Evolutionary conservation across 2,113 vertebrate genomes (phyloP).

Genomic region (Catharus bicknelli): DNA sequence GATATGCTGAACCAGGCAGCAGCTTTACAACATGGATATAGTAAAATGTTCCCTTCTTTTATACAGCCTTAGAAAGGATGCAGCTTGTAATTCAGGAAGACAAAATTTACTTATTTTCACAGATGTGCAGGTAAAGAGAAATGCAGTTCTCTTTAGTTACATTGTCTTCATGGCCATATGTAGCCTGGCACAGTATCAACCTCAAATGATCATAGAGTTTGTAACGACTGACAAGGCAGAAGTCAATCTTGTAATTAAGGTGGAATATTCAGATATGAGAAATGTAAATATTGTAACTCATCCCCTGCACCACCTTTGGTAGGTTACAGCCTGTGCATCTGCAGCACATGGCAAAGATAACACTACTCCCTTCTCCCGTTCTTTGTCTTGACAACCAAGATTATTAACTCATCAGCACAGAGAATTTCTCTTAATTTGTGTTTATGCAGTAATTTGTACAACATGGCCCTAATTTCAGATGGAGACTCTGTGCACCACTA

Average conservation of each 20-base stretch:
- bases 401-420: conserved; percentile 16
- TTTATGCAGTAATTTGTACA: conserved; percentile 34
- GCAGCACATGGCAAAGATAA: neutral
- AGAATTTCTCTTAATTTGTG: conserved; percentile 29
- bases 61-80: neutral
- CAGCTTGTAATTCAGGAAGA: neutral
- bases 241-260: neutral
- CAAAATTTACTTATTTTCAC: neutral
- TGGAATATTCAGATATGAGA: neutral
- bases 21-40: neutral
- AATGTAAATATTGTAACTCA: neutral
- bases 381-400: conserved; percentile 15
- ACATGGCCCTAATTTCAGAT: conserved; percentile 33
- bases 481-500: conserved; percentile 21
- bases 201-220: neutral
- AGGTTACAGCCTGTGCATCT: neutral
- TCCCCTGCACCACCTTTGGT: neutral
- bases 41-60: neutral
- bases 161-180: neutral
- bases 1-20: neutral
- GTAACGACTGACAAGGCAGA: neutral
- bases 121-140: neutral
- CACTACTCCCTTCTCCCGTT: neutral
- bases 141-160: neutral
- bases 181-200: neutral